Evolutionary conservation across 2,797 vertebrate species (phyloP), one percentile per base, ranked within the genome.

Genomic region (Ctenochaetus hawaiiensis): DNA sequence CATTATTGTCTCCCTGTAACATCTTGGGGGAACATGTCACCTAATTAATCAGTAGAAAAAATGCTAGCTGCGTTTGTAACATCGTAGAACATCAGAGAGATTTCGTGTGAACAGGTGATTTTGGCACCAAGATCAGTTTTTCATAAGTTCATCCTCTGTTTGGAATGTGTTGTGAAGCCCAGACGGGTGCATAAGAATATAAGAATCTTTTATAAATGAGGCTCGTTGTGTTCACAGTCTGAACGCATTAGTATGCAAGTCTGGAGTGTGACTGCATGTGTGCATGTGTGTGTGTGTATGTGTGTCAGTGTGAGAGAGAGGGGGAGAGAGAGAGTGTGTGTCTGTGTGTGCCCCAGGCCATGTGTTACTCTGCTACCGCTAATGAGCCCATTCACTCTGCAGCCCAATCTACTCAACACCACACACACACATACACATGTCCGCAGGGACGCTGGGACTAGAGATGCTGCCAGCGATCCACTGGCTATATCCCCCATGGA

Each of bases 361-460:
- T 92, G 92, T 92, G 92, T 90, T 93, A 87, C 90, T 90, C 82
- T 92, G 92, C 89, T 90, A 86, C 81, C 82, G 67, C 90, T 93
- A 93, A 93, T 93, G 92, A 93, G 92, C 88, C 90, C 85, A 88
- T 92, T 92, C 91, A 87, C 82, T 87, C 84, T 81, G 89, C 91
- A 89, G 86, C 81, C 83, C 86, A 81, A 82, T 89, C 87, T 87
- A 85, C 82, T 80, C 75, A 86, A 72, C 87, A 64, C 71, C 75
- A 69, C 70, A 84, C 66, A 80, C 68, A 80, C 67, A 78, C 77
- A 78, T 45, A 81, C 82, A 68, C 80, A 66, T 37, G 69, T 84
- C 80, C 67, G 41, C 72, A 20, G 92, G 91, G 90, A 92, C 45
- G 63, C 67, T 89, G 91, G 87, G 88, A 92, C 88, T 87, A 52